A percentile compares a stretch with the other conserved stretches of the same genome.
Conservation (phyloP, 2,797 vertebrate species). For the Margarornis squamiger region DNA sequence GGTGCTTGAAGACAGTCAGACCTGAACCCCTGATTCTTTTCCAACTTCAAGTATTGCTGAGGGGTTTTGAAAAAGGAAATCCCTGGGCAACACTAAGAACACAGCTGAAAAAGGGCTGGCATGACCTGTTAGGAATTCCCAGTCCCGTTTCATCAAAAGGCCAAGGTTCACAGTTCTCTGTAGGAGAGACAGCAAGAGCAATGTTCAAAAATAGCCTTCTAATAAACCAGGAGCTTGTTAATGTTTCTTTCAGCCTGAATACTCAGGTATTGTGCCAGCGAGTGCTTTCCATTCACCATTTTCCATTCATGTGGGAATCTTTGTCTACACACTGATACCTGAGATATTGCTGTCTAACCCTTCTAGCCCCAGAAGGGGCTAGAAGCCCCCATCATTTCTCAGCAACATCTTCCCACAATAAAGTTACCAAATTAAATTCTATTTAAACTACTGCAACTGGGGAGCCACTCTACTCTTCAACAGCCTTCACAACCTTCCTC, state of each 20-base stretch:
- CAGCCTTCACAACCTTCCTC: neutral
- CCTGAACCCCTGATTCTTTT: neutral
- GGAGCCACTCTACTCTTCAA: neutral
- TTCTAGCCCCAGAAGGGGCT: neutral
- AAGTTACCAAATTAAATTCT: neutral
- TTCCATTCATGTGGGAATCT: neutral
- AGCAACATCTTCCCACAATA: neutral
- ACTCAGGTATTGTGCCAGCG: neutral
- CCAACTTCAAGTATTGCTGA: neutral
- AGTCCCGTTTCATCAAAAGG: neutral
- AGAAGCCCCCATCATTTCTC: neutral
- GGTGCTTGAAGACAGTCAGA: neutral
- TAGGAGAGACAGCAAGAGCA: neutral
- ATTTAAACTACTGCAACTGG: neutral
- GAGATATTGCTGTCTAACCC: neutral
- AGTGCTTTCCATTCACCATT: neutral
- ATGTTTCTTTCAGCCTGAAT: neutral
- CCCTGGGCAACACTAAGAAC: neutral
- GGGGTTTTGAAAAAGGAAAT: neutral
- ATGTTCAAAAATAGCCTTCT: neutral
- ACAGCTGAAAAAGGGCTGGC: neutral
- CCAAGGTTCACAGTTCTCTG: neutral
- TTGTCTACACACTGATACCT: neutral
- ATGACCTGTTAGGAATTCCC: neutral
- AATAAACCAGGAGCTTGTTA: neutral